Conservation (phyloP, 2,113 vertebrate species). For the Sciurus niger region DNA sequence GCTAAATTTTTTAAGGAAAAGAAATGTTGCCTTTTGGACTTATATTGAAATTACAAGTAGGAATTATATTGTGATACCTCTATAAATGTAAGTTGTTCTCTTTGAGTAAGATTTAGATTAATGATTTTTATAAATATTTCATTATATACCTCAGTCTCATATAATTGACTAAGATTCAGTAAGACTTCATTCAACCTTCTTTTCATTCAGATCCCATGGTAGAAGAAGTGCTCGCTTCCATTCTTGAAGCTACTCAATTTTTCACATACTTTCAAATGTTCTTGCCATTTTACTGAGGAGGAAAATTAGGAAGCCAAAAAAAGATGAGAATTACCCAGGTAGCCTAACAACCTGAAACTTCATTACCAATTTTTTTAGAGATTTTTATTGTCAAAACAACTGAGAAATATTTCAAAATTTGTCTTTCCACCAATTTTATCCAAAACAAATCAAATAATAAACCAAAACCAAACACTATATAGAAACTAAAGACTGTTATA, state of each 20-base stretch:
- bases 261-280: not conserved
- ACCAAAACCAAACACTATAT: not conserved
- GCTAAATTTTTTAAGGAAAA: constrained; percentile 39
- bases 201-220: not conserved
- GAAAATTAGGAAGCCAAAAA: not conserved
- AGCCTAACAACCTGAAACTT: not conserved
- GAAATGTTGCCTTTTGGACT: constrained; percentile 13
- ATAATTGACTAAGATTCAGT: not conserved
- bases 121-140: constrained; percentile 28
- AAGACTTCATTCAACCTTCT: not conserved
- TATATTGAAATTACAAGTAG: constrained; percentile 51
- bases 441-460: not conserved
- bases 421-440: constrained; percentile 2
- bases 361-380: not conserved
- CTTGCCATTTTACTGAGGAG: constrained; percentile 32
- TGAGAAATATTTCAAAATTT: not conserved
- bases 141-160: not conserved
- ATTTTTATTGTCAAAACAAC: not conserved
- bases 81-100: constrained; percentile 14
- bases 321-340: not conserved
- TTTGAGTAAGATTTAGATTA: not conserved
- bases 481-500: not conserved
- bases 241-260: not conserved
- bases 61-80: not conserved
- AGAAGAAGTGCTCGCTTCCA: not conserved